Conservation (phyloP, 2,888 invertebrate genomes). For the Thymelicus sylvestris region DNA sequence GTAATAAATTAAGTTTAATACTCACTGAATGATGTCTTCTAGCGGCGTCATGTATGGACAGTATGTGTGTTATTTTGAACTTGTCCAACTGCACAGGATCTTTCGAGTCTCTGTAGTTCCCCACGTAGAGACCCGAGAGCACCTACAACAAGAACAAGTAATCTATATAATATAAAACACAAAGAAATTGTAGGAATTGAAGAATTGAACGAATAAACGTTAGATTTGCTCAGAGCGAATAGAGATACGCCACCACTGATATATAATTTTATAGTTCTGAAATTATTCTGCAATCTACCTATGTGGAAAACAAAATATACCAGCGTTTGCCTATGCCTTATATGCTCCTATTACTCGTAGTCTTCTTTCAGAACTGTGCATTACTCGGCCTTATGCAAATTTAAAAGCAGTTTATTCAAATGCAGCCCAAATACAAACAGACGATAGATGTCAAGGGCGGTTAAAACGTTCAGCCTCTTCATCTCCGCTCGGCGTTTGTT, state of each 20-base stretch:
- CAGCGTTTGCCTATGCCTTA: neutral
- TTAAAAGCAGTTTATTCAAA: slow-evolving; percentile 27
- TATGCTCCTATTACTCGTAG: neutral
- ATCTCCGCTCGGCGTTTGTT: slow-evolving; percentile 28
- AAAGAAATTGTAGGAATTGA: slow-evolving; percentile 32
- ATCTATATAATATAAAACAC: too few species aligned
- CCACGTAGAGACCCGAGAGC: slow-evolving; percentile 96
- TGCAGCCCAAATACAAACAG: slow-evolving; percentile 32
- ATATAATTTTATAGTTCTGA: too few species aligned
- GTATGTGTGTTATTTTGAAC: slow-evolving; percentile 96
- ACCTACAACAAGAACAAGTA: slow-evolving; percentile 85
- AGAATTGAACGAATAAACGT: too few species aligned
- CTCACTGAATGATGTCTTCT: slow-evolving; percentile 93
- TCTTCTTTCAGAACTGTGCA: slow-evolving; percentile 16
- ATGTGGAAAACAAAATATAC: neutral
- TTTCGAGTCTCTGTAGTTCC: slow-evolving; percentile 98
- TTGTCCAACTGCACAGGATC: slow-evolving; percentile 94
- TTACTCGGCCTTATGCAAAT: slow-evolving; percentile 23
- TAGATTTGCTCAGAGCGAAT: too few species aligned
- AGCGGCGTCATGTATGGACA: slow-evolving; percentile 98
- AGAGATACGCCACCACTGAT: too few species aligned
- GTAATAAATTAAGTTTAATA: slow-evolving; percentile 44
- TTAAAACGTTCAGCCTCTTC: slow-evolving; percentile 36
- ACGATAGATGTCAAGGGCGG: slow-evolving; percentile 34
- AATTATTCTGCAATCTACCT: too few species aligned